These are phyloP conservation scores for Holothuria glaberrima DNA, from an alignment of 35 echinoderm and acorn worm species.

Conservation along the genomic window DNA sequence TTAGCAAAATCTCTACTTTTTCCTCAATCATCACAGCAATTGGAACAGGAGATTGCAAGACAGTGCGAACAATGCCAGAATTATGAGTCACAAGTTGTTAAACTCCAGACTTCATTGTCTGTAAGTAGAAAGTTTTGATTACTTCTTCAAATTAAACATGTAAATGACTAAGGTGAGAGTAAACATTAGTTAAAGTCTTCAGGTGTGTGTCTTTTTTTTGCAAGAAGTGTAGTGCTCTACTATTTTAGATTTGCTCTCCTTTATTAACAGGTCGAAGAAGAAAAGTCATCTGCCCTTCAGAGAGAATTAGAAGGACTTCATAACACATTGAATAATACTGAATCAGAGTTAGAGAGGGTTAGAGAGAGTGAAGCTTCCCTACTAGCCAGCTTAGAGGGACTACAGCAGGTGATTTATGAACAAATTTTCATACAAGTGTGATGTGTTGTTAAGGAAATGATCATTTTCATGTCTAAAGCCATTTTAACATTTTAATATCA, in stretches of 20 bases:
- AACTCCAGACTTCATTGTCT: constrained; percentile 77
- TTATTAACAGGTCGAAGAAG: constrained; percentile 68
- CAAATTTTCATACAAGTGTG: neutral
- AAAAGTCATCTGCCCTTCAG: constrained; percentile 85
- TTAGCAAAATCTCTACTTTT: neutral
- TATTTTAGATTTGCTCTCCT: neutral
- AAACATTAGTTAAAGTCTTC: neutral
- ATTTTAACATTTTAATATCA: no score
- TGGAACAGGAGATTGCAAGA: constrained; percentile 89
- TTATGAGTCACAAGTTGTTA: constrained; percentile 93
- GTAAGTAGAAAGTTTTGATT: constrained; percentile 41
- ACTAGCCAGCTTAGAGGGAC: constrained; percentile 75
- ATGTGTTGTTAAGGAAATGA: neutral
- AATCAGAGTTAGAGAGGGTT: constrained; percentile 79
- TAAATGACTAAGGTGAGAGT: no score
- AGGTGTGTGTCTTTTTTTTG: neutral
- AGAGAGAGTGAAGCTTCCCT: constrained; percentile 87
- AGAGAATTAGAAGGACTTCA: constrained; percentile 86
- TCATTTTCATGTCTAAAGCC: neutral
- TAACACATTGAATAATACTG: constrained; percentile 69
- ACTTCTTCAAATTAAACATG: neutral
- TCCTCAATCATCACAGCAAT: constrained; percentile 30
- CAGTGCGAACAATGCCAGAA: constrained; percentile 82
- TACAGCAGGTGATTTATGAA: constrained; percentile 74
- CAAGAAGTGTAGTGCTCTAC: no score